Conservation (phyloP, 2,113 vertebrate genomes). For the Forbesichthys agassizii region DNA sequence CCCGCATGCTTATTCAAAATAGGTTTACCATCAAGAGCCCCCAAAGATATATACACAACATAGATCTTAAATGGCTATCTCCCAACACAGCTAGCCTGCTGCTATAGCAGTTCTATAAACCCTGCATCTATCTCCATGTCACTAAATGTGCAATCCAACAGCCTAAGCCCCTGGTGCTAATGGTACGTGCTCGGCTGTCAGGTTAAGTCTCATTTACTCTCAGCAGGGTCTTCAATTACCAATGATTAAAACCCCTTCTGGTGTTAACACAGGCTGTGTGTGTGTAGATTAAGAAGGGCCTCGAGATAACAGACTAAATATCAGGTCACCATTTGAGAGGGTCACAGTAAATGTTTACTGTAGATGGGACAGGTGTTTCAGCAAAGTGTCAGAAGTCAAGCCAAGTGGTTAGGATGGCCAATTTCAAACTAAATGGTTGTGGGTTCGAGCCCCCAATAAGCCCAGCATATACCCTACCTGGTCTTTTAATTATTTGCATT, state of each 20-base stretch:
- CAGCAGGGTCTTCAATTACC: conserved; percentile 75
- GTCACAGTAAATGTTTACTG: no score
- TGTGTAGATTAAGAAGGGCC: conserved; percentile 43
- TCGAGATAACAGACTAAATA: neutral
- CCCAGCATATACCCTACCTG: no score
- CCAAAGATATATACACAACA: conserved; percentile 4
- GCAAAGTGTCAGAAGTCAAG: no score
- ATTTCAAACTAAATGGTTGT: no score
- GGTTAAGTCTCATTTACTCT: conserved; percentile 73
- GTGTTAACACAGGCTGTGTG: conserved; percentile 44
- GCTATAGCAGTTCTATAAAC: conserved; percentile 34
- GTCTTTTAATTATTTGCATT: no score
- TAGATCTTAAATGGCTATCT: conserved; percentile 1
- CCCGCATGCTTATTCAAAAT: conserved; percentile 23
- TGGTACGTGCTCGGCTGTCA: conserved; percentile 64
- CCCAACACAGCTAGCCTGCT: neutral
- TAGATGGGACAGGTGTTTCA: no score
- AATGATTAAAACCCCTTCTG: conserved; percentile 66
- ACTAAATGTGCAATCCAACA: conserved; percentile 44
- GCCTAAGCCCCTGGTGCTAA: conserved; percentile 53
- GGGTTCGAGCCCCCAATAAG: no score
- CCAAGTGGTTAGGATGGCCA: no score
- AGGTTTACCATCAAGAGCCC: conserved; percentile 11
- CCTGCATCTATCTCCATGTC: conserved; percentile 28
- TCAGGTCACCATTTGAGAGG: neutral